Percentiles rank a stretch among this genome's conserved stretches.
phyloP scores from a whole-genome alignment of 2,797 vertebrate species.

The Rhinogobio ventralis region DNA sequence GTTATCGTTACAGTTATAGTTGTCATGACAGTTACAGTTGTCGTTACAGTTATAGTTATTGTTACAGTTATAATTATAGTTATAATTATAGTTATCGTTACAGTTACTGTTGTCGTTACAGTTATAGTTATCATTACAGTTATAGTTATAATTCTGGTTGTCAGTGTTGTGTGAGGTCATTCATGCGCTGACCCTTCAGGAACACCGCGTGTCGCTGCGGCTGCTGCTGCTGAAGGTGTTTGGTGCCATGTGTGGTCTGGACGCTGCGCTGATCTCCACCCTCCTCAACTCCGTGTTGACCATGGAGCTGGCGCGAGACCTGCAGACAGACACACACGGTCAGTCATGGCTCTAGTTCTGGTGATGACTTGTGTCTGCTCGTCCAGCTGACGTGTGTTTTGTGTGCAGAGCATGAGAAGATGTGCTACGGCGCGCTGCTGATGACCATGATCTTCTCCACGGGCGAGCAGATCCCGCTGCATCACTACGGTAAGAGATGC shows the following conservation, averaged over 20 bases:
- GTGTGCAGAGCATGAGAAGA: slow-evolving; percentile 92
- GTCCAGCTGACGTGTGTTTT: slow-evolving; percentile 23
- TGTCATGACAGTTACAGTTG: too few species aligned
- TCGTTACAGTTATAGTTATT: accelerated
- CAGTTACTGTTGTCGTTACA: too few species aligned
- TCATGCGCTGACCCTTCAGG: slow-evolving; percentile 72
- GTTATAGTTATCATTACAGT: too few species aligned
- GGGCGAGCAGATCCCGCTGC: slow-evolving; percentile 96
- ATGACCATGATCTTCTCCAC: slow-evolving; percentile 97
- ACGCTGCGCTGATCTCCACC: slow-evolving; percentile 89
- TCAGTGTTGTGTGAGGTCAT: background rate
- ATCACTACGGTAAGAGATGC: slow-evolving; percentile 89
- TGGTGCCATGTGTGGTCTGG: slow-evolving; percentile 95
- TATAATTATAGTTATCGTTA: too few species aligned
- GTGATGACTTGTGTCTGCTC: background rate
- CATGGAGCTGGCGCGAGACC: slow-evolving; percentile 97
- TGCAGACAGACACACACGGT: slow-evolving; percentile 92
- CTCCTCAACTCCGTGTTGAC: slow-evolving; percentile 95
- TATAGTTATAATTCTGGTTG: accelerated
- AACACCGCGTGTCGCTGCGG: slow-evolving; percentile 88
- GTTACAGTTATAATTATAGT: too few species aligned
- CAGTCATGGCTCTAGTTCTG: background rate
- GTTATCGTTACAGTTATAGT: too few species aligned
- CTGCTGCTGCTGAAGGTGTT: slow-evolving; percentile 96
- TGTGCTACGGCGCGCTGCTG: slow-evolving; percentile 95